Base-by-base conservation (phyloP, 2,797 vertebrate species). In the Cryptoblepharus egeriae region DNA sequence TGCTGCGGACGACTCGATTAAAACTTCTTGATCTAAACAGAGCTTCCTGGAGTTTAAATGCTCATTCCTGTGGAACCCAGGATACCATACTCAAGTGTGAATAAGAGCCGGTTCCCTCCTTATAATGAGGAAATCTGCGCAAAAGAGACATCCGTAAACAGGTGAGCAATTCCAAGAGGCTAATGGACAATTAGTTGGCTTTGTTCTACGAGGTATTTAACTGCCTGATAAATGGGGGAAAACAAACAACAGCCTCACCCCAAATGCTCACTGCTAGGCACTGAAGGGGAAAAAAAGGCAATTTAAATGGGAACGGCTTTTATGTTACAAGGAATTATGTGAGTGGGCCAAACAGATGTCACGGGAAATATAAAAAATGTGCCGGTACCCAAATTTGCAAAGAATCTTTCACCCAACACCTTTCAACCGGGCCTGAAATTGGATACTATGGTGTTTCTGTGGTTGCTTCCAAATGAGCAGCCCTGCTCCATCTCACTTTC, bases 21-120 rank as follows among this genome's bases (percentile, higher is more conserved):
- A 92, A 91, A 89, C 79, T 74, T 67, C 67, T 70, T 81, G 28
- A 24, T 92, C 80, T 88, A 90, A 92, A 88, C 87, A 84, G 85
- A 80, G 88, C 86, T 92, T 95, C 89, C 91, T 79, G 86, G 83
- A 89, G 87, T 82, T 94, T 92, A 92, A 93, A 81, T 87, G 85
- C 61, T 85, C 85, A 79, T 93, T 94, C 60, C 75, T 94, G 83
- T 76, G 79, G 69, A 92, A 67, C 75, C n/a, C 89, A 92, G 89
- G 32, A 88, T 88, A 28, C 76, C 90, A 84, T 90, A 45, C 85
- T 86, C 68, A 1, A 79, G 39, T 69, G 58, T 73, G 73, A 15
- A 37, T 83, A 81, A 70, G 60, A 84, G 4, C 5, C 72, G 77
- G 77, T 60, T 65, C 37, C 61, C 28, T 69, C 12, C n/a, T 78